Conservation (phyloP, 2,888 invertebrate species). For the Exephanes ischioxanthus region DNA sequence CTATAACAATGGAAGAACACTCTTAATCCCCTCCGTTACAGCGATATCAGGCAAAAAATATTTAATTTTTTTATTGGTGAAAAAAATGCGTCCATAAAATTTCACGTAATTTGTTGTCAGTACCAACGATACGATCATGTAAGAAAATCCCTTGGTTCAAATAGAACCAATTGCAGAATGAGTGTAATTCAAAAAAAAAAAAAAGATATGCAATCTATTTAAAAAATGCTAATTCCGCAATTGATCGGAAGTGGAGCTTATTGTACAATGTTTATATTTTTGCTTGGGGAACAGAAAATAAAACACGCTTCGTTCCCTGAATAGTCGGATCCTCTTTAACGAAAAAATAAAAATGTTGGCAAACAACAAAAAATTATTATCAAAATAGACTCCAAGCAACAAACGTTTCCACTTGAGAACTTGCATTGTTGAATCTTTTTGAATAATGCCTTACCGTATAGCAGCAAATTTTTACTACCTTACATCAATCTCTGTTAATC, state of each 20-base stretch:
- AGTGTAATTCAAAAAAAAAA: background rate
- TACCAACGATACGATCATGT: background rate
- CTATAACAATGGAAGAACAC: slow-evolving; percentile 87
- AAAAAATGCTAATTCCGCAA: background rate
- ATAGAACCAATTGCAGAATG: no score
- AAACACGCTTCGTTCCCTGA: background rate
- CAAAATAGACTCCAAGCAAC: background rate
- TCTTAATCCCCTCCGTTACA: background rate
- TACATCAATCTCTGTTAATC: background rate
- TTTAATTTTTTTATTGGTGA: background rate
- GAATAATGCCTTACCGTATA: background rate
- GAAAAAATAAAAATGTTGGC: background rate
- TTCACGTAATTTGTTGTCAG: background rate
- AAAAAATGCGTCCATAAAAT: background rate
- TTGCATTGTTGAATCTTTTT: background rate
- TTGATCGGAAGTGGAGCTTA: background rate
- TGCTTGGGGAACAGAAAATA: background rate
- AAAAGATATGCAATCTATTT: background rate
- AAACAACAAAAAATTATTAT: background rate
- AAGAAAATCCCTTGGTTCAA: background rate
- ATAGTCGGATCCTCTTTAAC: background rate
- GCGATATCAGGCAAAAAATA: background rate
- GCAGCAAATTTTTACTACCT: background rate
- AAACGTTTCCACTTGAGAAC: background rate
- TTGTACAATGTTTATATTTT: background rate